Evolutionary conservation across 2,113 vertebrate species (phyloP).

Genomic region (Leptobrachium leishanense): DNA sequence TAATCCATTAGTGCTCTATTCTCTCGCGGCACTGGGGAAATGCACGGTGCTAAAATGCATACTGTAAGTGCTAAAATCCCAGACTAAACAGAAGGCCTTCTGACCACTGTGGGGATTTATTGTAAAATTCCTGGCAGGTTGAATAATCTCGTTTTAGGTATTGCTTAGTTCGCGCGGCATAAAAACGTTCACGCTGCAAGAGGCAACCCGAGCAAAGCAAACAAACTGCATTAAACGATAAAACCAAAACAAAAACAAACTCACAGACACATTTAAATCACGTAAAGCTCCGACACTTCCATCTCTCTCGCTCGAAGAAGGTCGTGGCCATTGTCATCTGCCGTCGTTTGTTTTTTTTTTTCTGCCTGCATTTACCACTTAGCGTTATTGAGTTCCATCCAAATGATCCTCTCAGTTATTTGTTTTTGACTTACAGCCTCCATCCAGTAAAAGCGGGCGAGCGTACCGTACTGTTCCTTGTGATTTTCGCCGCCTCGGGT

Average conservation of each 20-base stretch:
- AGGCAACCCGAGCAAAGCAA: background rate
- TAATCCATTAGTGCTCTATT: constrained; percentile 76
- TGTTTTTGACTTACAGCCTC: constrained; percentile 39
- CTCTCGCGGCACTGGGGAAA: constrained; percentile 40
- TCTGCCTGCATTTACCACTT: constrained; percentile 17
- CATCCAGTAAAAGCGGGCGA: constrained; percentile 1
- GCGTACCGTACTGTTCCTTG: background rate
- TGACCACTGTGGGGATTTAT: constrained; percentile 48
- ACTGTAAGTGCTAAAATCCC: constrained; percentile 64
- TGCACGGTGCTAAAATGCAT: constrained; percentile 61
- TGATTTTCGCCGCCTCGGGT: constrained; percentile 20
- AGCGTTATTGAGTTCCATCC: constrained; percentile 27
- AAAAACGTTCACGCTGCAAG: background rate
- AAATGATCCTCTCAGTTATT: constrained; percentile 43
- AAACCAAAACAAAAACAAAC: too few species aligned
- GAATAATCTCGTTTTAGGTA: constrained; percentile 46
- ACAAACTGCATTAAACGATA: background rate
- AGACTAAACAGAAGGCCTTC: constrained; percentile 56
- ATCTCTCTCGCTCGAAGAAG: constrained; percentile 2
- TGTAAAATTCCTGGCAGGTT: constrained; percentile 30
- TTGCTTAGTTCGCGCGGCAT: background rate
- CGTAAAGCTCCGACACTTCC: background rate
- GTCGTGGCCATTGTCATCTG: background rate
- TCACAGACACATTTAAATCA: background rate
- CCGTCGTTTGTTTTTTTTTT: background rate